These are phyloP conservation scores for Muscina levida DNA, from an alignment of 2,888 invertebrate species.

Conservation along the genomic window DNA sequence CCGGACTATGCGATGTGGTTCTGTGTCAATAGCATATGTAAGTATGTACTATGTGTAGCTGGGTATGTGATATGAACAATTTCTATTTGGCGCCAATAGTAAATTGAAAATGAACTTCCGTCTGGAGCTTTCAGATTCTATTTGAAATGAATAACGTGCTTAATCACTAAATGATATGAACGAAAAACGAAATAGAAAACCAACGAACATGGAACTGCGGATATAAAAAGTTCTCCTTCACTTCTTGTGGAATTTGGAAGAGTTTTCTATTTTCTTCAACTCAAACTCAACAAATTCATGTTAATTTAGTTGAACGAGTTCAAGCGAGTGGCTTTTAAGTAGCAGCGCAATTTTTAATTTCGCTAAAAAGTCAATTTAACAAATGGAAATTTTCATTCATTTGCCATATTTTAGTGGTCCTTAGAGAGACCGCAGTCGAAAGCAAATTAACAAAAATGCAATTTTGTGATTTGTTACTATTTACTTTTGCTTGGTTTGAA, in stretches of 20 bases:
- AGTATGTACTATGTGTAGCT: slow-evolving; percentile 4
- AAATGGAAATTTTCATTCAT: slow-evolving; percentile 39
- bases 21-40: neutral
- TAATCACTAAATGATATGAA: slow-evolving; percentile 64
- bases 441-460: slow-evolving; percentile 5
- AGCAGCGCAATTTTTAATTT: slow-evolving; percentile 58
- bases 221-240: neutral
- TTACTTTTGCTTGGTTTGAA: neutral
- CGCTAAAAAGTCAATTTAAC: slow-evolving; percentile 52
- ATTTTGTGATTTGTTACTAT: neutral
- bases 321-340: slow-evolving; percentile 25
- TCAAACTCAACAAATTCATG: slow-evolving; percentile 30
- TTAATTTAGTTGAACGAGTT: slow-evolving; percentile 54
- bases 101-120: slow-evolving; percentile 64
- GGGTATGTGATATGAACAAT: slow-evolving; percentile 34
- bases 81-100: slow-evolving; percentile 60
- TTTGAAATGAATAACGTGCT: slow-evolving; percentile 66
- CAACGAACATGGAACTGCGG: neutral
- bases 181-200: slow-evolving; percentile 9
- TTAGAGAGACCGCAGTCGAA: slow-evolving; percentile 1
- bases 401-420: neutral
- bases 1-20: slow-evolving; percentile 29
- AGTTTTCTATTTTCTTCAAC: slow-evolving; percentile 40
- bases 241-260: slow-evolving; percentile 37
- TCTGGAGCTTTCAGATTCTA: slow-evolving; percentile 57